Percentiles rank a stretch among this genome's conserved stretches.
phyloP scores from a whole-genome alignment of 1,140 invertebrate genomes.

The Uloborus diversus region DNA sequence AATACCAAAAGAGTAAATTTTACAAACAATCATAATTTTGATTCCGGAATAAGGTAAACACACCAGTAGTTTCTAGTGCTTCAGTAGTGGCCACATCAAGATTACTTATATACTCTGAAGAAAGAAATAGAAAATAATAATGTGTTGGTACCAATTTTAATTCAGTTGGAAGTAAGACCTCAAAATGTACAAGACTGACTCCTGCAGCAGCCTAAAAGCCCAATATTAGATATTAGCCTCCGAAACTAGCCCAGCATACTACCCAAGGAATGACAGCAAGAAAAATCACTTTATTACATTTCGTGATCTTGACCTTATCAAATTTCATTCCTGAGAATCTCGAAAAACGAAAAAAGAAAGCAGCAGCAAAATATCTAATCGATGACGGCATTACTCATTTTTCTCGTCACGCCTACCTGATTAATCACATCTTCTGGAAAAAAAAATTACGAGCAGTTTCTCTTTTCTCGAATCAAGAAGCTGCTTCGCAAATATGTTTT shows the following conservation, averaged over 20 bases:
- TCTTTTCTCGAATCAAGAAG: neutral
- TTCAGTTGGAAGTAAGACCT: neutral
- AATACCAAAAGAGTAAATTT: too few species aligned
- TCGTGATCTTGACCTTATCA: too few species aligned
- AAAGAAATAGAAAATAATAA: too few species aligned
- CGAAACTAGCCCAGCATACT: conserved; percentile 3
- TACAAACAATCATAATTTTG: too few species aligned
- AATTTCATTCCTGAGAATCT: too few species aligned
- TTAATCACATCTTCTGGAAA: conserved; percentile 50
- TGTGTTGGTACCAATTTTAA: too few species aligned
- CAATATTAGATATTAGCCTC: conserved; percentile 2
- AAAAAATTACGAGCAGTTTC: conserved; percentile 34
- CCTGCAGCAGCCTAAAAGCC: too few species aligned
- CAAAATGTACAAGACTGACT: neutral
- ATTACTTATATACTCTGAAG: too few species aligned
- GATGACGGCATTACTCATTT: conserved; percentile 52
- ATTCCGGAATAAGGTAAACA: too few species aligned
- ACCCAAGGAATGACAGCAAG: neutral
- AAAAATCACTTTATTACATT: conserved; percentile 41
- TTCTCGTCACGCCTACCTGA: conserved; percentile 40
- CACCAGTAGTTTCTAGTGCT: too few species aligned
- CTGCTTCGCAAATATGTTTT: neutral
- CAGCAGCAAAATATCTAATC: conserved; percentile 36
- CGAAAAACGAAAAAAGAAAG: conserved; percentile 3
- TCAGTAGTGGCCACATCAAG: too few species aligned